Conservation (phyloP, 1,140 invertebrate genomes). For the Tetranychus urticae region DNA sequence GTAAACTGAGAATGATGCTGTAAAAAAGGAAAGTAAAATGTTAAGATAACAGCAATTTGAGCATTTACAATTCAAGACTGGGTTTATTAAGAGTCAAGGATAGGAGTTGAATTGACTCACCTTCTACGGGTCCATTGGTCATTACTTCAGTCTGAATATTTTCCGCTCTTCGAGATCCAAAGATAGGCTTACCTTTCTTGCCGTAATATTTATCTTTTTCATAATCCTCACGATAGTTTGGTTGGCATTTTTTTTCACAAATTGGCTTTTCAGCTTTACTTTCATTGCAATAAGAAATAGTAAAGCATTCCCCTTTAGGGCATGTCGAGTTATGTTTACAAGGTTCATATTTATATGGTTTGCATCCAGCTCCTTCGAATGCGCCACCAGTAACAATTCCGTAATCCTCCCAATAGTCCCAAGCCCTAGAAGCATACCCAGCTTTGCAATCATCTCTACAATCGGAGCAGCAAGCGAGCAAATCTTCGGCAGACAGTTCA, state of each 20-base stretch:
- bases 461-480: conserved; percentile 38
- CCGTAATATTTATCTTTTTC: conserved; percentile 51
- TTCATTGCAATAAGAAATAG: conserved; percentile 26
- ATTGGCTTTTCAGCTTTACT: conserved; percentile 35
- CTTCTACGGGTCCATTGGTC: conserved; percentile 72
- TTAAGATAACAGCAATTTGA: no score
- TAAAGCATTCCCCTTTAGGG: conserved; percentile 19
- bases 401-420: conserved; percentile 19
- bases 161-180: conserved; percentile 30
- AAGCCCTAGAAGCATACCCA: conserved; percentile 23
- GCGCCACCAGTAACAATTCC: conserved; percentile 53
- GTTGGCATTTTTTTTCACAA: conserved; percentile 39
- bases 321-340: conserved; percentile 77
- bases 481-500: conserved; percentile 18
- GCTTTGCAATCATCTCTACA: conserved; percentile 17
- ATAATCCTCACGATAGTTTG: conserved; percentile 40
- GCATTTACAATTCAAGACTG: no score
- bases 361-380: conserved; percentile 42
- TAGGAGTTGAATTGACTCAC: conserved; percentile 17
- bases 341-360: conserved; percentile 53
- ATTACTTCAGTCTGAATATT: conserved; percentile 62
- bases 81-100: no score
- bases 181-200: conserved; percentile 30
- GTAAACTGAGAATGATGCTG: no score
- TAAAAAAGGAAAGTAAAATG: no score